These are phyloP conservation scores for Embiotoca jacksoni DNA, from an alignment of 2,113 vertebrate species.

Conservation along the genomic window DNA sequence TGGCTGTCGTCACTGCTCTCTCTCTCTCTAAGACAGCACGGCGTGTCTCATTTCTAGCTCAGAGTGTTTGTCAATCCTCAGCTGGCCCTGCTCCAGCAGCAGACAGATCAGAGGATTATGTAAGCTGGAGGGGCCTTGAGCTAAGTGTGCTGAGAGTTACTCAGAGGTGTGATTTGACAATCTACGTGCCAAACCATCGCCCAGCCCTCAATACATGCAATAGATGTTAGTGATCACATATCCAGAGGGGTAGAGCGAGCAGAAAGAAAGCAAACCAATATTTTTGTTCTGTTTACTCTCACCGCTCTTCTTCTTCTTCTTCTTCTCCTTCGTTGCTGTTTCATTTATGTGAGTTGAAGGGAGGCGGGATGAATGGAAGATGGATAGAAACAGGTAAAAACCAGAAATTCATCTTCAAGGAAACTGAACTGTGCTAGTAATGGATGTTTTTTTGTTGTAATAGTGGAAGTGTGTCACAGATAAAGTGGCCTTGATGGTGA, in stretches of 20 bases:
- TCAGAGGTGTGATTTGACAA: conserved; percentile 81
- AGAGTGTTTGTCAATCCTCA: conserved; percentile 67
- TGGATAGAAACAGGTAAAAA: conserved; percentile 62
- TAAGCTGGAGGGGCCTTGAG: conserved; percentile 79
- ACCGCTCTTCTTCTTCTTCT: conserved; percentile 43
- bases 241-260: conserved; percentile 63
- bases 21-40: conserved; percentile 46
- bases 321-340: conserved; percentile 61
- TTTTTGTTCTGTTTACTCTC: conserved; percentile 68
- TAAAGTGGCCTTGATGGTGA: conserved; percentile 20
- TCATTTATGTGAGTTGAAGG: conserved; percentile 62
- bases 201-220: conserved; percentile 59
- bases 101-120: conserved; percentile 79
- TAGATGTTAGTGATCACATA: conserved; percentile 71
- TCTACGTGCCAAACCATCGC: conserved; percentile 69
- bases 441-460: conserved; percentile 8
- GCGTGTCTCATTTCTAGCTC: conserved; percentile 63
- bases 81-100: conserved; percentile 70
- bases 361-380: conserved; percentile 50
- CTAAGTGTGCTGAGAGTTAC: conserved; percentile 72
- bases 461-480: conserved; percentile 7
- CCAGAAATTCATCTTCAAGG: conserved; percentile 56
- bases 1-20: conserved; percentile 55
- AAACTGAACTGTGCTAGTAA: conserved; percentile 32
- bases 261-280: conserved; percentile 63